Percentiles rank a stretch among this genome's conserved stretches.
phyloP scores from a whole-genome alignment of 2,888 invertebrate genomes.

The Panopea generosa region DNA sequence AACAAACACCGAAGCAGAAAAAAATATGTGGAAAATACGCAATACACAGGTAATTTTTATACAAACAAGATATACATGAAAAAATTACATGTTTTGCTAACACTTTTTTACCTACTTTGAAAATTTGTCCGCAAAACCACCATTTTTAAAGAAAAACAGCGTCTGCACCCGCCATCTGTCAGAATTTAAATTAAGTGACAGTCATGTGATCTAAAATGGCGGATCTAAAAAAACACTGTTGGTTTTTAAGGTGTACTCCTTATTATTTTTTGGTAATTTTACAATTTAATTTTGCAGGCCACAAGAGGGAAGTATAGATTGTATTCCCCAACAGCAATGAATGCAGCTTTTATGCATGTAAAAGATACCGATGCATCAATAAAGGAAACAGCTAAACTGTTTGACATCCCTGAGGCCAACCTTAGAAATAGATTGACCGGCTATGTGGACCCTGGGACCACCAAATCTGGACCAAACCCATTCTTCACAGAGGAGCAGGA shows the following conservation, averaged over 20 bases:
- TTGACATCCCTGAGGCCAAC: constrained; percentile 15
- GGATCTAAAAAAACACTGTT: not conserved
- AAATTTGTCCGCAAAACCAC: not conserved
- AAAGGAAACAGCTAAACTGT: not conserved
- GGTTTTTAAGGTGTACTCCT: not conserved
- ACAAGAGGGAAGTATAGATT: not conserved
- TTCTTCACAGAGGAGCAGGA: constrained; percentile 11
- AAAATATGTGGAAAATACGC: no score
- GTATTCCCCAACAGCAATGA: not conserved
- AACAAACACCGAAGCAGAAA: no score
- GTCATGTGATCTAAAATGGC: not conserved
- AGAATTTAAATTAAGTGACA: constrained; percentile 1
- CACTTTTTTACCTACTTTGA: not conserved
- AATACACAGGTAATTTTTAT: no score
- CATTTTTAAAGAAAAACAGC: not conserved
- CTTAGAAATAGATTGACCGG: constrained; percentile 18
- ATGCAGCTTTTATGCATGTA: not conserved
- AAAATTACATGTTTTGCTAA: not conserved
- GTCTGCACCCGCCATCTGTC: constrained; percentile 2
- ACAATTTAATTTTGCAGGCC: no score
- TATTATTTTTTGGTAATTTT: not conserved
- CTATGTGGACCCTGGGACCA: constrained; percentile 12
- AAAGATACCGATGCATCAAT: constrained; percentile 1
- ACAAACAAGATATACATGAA: no score
- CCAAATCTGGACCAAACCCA: constrained; percentile 10